These are phyloP conservation scores for Argyrosomus regius DNA, from an alignment of 2,797 vertebrate species.

Conservation along the genomic window DNA sequence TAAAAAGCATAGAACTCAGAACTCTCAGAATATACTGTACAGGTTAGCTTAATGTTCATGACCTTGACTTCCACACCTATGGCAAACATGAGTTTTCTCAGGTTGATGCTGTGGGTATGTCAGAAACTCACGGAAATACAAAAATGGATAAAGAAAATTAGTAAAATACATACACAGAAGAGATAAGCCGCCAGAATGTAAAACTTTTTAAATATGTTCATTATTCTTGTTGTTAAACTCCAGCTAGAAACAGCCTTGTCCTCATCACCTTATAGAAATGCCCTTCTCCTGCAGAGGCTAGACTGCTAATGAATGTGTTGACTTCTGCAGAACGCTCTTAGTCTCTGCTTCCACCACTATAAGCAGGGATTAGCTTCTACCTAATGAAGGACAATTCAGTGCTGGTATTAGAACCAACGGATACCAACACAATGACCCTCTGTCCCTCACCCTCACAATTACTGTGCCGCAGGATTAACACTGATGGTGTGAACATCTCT, in stretches of 20 bases:
- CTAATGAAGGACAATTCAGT: conserved; percentile 78
- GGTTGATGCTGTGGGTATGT: background rate
- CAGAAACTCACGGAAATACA: conserved; percentile 1
- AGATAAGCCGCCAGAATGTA: background rate
- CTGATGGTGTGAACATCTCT: conserved; percentile 48
- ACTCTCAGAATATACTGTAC: background rate
- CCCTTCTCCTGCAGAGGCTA: conserved; percentile 35
- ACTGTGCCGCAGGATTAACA: conserved; percentile 58
- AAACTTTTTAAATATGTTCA: conserved; percentile 13
- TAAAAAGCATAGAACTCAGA: background rate
- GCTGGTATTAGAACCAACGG: conserved; percentile 57
- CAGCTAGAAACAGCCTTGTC: conserved; percentile 33
- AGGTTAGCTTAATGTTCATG: background rate
- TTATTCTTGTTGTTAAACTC: conserved; percentile 18
- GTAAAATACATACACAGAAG: background rate
- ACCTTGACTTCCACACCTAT: background rate
- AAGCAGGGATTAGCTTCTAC: conserved; percentile 77
- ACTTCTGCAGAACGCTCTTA: conserved; percentile 30
- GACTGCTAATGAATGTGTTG: conserved; percentile 53
- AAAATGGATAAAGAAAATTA: conserved; percentile 23
- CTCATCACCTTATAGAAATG: conserved; percentile 35
- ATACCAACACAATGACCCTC: conserved; percentile 45
- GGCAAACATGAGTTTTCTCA: background rate
- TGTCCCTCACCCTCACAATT: conserved; percentile 57
- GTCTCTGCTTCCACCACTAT: conserved; percentile 48